Conservation (phyloP, 2,888 invertebrate species). For the Drepana falcataria region DNA sequence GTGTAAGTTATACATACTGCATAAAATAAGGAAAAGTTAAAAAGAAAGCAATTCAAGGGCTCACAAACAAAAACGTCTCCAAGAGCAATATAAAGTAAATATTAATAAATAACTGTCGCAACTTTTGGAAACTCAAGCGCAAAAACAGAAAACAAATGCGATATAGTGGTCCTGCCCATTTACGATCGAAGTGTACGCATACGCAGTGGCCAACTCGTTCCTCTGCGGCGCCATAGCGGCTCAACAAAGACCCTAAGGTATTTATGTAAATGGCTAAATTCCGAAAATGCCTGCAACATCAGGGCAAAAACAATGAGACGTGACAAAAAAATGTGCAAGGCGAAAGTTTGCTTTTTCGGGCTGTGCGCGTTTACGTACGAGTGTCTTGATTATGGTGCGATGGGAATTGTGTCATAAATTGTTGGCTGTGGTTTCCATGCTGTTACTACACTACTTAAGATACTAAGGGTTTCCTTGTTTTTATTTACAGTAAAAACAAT, state of each 20-base stretch:
- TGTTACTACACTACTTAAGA: conserved; percentile 1
- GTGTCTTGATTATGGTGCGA: conserved; percentile 1
- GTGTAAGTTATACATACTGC: not conserved
- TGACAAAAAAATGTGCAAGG: conserved; percentile 55
- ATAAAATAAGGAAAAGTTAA: conserved; percentile 12
- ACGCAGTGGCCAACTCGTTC: conserved; percentile 30
- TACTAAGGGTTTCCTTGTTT: too few relatives aligned
- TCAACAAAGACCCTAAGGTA: conserved; percentile 65
- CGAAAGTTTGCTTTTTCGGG: conserved; percentile 66
- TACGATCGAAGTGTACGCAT: conserved; percentile 34
- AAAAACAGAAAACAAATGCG: conserved; percentile 42
- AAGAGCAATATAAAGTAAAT: conserved; percentile 9
- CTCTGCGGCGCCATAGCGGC: conserved; percentile 68
- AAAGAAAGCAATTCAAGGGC: conserved; percentile 10
- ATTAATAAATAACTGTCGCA: conserved; percentile 37
- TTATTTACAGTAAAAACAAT: too few relatives aligned
- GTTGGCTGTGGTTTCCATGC: conserved; percentile 3
- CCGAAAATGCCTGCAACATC: conserved; percentile 64
- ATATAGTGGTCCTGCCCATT: conserved; percentile 33
- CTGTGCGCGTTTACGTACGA: conserved; percentile 42
- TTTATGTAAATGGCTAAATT: conserved; percentile 75
- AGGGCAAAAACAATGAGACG: conserved; percentile 60
- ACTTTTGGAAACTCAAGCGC: conserved; percentile 20
- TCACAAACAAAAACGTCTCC: not conserved
- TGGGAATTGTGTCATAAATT: conserved; percentile 1